phyloP scores from a whole-genome alignment of 2,113 vertebrate species.

The Gambusia affinis region DNA sequence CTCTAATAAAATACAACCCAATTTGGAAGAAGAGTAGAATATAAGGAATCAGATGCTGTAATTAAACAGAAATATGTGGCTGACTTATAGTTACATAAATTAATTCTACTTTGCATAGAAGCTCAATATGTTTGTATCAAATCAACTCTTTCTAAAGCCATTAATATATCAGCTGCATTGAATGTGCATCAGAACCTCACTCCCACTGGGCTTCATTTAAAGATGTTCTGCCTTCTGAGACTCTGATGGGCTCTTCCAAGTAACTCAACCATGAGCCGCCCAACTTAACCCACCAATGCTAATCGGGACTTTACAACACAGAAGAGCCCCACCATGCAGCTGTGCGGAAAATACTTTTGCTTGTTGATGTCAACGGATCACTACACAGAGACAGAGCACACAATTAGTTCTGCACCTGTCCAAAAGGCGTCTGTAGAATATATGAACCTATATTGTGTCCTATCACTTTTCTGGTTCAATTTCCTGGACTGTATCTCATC shows the following conservation, averaged over 20 bases:
- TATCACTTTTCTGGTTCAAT: not conserved
- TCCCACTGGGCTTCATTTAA: constrained; percentile 8
- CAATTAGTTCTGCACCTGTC: not conserved
- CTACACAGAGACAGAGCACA: not conserved
- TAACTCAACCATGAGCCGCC: not conserved
- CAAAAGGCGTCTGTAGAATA: not conserved
- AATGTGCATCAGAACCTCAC: not conserved
- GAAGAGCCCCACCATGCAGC: not conserved
- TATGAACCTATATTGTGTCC: not conserved
- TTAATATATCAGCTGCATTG: not conserved
- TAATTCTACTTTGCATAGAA: not conserved
- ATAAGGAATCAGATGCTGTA: not conserved
- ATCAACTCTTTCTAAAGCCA: not conserved
- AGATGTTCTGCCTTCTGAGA: constrained; percentile 11
- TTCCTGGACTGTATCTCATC: not conserved
- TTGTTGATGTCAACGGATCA: not conserved
- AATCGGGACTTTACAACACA: not conserved
- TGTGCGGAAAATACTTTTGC: too few relatives aligned
- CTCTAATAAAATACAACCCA: not conserved
- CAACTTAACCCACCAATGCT: not conserved
- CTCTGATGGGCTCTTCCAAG: constrained; percentile 15
- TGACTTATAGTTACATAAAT: not conserved
- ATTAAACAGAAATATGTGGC: not conserved
- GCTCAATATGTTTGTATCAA: not conserved
- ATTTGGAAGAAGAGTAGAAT: not conserved